A percentile compares a stretch with the other conserved stretches of the same genome.
phyloP scores from a whole-genome alignment of 2,888 invertebrate genomes.

The Vesta saturnalis region DNA sequence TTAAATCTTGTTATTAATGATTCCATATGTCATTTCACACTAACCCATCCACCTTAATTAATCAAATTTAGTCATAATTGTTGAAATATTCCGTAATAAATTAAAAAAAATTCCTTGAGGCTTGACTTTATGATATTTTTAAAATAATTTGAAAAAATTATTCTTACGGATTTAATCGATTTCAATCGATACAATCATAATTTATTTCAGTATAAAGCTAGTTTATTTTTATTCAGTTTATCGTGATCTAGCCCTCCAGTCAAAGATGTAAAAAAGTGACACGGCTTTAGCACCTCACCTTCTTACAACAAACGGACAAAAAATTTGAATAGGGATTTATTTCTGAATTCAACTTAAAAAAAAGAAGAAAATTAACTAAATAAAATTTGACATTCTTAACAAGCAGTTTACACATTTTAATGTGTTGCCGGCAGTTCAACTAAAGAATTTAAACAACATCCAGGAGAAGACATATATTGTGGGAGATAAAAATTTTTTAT shows the following conservation, averaged over 20 bases:
- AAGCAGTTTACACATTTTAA: slow-evolving; percentile 14
- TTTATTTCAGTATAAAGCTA: background rate
- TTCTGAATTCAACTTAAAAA: background rate
- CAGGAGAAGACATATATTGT: slow-evolving; percentile 1
- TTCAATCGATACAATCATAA: background rate
- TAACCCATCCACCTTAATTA: background rate
- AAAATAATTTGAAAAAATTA: no score
- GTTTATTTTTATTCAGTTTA: background rate
- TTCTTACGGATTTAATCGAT: no score
- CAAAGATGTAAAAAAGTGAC: slow-evolving; percentile 1
- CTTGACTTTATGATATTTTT: no score
- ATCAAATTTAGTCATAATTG: slow-evolving; percentile 12
- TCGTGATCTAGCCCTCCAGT: slow-evolving; percentile 7
- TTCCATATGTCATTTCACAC: slow-evolving; percentile 9
- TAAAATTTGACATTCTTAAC: slow-evolving; percentile 12
- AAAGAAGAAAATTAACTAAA: slow-evolving; percentile 9
- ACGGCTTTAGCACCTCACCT: background rate
- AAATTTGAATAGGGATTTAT: background rate
- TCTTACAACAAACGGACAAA: background rate
- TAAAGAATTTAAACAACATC: slow-evolving; percentile 1
- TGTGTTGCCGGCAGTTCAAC: slow-evolving; percentile 7
- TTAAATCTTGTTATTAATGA: slow-evolving; percentile 12
- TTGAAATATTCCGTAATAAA: background rate
- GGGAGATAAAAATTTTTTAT: background rate
- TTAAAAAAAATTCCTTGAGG: no score